These are phyloP conservation scores for Lepus townsendii DNA, from an alignment of 2,797 vertebrate genomes.

Conservation along the genomic window DNA sequence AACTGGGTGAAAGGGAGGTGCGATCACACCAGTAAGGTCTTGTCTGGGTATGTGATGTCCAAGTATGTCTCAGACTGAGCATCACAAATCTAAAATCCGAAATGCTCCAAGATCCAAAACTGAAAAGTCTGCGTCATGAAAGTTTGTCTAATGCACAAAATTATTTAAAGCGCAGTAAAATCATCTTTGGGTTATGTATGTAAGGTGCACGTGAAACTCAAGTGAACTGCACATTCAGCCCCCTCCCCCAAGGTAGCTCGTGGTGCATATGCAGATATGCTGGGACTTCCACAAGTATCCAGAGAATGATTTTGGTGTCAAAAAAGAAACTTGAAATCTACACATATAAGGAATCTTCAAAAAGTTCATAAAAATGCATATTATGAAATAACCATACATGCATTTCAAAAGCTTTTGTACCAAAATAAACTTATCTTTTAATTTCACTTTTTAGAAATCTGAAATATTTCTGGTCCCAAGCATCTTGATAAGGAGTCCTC, in stretches of 20 bases:
- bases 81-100: not conserved
- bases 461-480: not conserved
- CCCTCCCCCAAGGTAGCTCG: not conserved
- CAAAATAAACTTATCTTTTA: too few species aligned
- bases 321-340: too few species aligned
- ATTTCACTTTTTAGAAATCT: not conserved
- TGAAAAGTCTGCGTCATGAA: not conserved
- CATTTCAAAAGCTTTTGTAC: too few species aligned
- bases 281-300: too few species aligned
- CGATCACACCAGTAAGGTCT: accelerated
- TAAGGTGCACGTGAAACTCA: not conserved
- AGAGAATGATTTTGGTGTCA: too few species aligned
- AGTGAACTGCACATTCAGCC: not conserved
- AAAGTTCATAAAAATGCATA: too few species aligned
- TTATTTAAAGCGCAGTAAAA: not conserved
- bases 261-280: not conserved
- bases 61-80: not conserved
- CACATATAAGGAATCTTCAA: too few species aligned
- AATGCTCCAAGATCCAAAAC: not conserved
- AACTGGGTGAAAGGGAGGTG: accelerated
- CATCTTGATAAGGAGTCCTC: not conserved
- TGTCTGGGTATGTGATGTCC: not conserved
- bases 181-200: too few species aligned
- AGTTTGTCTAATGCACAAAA: not conserved
- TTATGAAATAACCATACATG: too few species aligned